Evolutionary conservation across 2,797 vertebrate species (phyloP).

Genomic region (Enteromius afrohamiltoni): DNA sequence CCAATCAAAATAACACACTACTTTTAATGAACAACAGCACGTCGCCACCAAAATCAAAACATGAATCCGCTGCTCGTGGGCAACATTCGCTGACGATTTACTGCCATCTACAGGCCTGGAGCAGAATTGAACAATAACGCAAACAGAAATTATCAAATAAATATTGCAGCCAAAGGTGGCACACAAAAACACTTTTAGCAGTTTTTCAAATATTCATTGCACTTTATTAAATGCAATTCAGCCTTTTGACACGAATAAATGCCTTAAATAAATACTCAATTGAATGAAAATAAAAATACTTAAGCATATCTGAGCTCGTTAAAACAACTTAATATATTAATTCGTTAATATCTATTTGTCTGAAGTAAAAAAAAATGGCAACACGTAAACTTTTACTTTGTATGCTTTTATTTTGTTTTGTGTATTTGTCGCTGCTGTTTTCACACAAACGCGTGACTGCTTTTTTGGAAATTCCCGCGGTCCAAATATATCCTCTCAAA

Average conservation of each 20-base stretch:
- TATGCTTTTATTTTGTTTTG: constrained; percentile 29
- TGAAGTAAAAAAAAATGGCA: not conserved
- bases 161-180: too few relatives aligned
- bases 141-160: not conserved
- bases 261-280: not conserved
- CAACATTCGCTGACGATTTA: not conserved
- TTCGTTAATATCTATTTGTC: not conserved
- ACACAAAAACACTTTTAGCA: too few relatives aligned
- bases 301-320: not conserved
- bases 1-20: constrained; percentile 6
- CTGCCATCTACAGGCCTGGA: constrained; percentile 41
- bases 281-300: not conserved
- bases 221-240: not conserved
- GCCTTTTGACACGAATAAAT: not conserved
- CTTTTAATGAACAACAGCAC: not conserved
- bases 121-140: not conserved
- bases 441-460: not conserved
- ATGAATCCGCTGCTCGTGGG: not conserved
- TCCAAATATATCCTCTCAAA: not conserved
- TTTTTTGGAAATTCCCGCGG: not conserved
- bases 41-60: not conserved
- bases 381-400: not conserved
- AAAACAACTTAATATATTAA: not conserved
- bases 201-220: not conserved
- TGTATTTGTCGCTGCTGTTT: not conserved